phyloP scores from a whole-genome alignment of 1,140 invertebrate species.

The Chionoecetes opilio region DNA sequence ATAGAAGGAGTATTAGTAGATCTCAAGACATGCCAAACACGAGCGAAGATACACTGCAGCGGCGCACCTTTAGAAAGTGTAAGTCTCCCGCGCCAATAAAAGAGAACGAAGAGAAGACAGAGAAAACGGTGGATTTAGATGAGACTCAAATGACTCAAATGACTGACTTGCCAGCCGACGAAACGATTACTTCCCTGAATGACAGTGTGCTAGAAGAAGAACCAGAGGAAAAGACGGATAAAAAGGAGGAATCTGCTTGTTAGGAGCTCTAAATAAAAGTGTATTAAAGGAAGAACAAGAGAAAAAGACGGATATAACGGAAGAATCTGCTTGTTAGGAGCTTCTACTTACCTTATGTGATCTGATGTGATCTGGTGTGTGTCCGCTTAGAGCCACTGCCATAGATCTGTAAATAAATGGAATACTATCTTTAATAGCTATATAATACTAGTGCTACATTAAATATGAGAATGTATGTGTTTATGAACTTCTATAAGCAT shows the following conservation, averaged over 20 bases:
- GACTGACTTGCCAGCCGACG: slow-evolving; percentile 68
- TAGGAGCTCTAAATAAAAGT: neutral
- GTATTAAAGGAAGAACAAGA: neutral
- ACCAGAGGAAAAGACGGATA: neutral
- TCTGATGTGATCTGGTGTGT: no score
- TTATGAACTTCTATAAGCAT: no score
- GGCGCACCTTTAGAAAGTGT: neutral
- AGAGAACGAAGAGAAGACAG: neutral
- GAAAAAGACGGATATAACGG: neutral
- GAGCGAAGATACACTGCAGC: neutral
- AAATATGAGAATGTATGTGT: no score
- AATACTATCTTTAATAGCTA: no score
- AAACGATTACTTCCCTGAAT: slow-evolving; percentile 60
- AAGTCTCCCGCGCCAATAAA: neutral
- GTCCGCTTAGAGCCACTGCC: no score
- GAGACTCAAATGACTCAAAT: slow-evolving; percentile 76
- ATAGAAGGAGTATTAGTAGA: slow-evolving; percentile 50
- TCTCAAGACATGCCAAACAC: neutral
- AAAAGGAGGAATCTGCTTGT: neutral
- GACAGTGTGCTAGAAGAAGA: neutral
- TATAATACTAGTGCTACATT: no score
- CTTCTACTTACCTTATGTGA: no score
- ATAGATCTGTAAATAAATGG: no score
- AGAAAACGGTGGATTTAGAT: slow-evolving; percentile 46
- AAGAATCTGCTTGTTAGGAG: neutral